These are phyloP conservation scores for Drosophila cardini DNA, from an alignment of 1,140 invertebrate genomes.

Conservation along the genomic window DNA sequence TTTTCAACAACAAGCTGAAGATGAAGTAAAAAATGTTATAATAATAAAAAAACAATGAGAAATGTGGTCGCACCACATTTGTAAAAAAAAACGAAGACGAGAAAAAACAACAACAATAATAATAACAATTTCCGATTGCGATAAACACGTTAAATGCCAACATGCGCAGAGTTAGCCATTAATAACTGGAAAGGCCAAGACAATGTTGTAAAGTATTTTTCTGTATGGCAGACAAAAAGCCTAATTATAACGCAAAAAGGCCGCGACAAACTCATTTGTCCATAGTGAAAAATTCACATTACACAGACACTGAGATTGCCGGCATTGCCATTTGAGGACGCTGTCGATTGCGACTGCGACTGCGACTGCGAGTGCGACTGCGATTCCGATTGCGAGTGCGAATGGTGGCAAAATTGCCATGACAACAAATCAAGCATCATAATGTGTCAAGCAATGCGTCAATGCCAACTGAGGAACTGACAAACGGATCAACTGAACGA, in stretches of 20 bases:
- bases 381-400: slow-evolving; percentile 34
- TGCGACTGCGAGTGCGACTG: slow-evolving; percentile 1
- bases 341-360: not conserved
- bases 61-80: slow-evolving; percentile 22
- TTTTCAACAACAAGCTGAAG: not conserved
- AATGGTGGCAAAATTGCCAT: slow-evolving; percentile 80
- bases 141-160: slow-evolving; percentile 61
- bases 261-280: slow-evolving; percentile 82
- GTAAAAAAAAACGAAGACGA: too few species aligned
- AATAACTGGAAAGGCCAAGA: slow-evolving; percentile 74
- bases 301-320: slow-evolving; percentile 57
- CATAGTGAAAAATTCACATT: slow-evolving; percentile 80
- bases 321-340: slow-evolving; percentile 63
- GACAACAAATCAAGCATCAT: slow-evolving; percentile 82
- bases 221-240: slow-evolving; percentile 44
- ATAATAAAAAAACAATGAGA: slow-evolving; percentile 2
- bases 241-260: slow-evolving; percentile 81
- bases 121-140: slow-evolving; percentile 62
- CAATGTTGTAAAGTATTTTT: slow-evolving; percentile 73
- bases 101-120: slow-evolving; percentile 46
- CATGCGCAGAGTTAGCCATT: slow-evolving; percentile 74
- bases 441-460: slow-evolving; percentile 82
- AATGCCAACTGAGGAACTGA: slow-evolving; percentile 62
- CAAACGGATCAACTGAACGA: not conserved
- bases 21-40: not conserved